Percentiles rank a stretch among this genome's conserved stretches.
Conservation (phyloP, 2,113 vertebrate species). For the Elephantulus edwardii region DNA sequence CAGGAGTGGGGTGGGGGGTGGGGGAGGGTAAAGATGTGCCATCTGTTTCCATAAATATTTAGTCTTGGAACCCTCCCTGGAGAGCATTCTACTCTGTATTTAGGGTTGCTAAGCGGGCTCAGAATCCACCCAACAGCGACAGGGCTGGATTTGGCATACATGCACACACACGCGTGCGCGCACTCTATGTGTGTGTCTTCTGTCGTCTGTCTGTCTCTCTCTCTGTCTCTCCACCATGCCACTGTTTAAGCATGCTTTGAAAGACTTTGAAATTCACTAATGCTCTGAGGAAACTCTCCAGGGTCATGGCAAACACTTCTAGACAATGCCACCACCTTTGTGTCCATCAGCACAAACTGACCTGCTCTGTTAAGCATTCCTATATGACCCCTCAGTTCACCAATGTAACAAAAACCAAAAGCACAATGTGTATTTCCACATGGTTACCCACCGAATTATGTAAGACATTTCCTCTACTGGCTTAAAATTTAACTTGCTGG, state of each 20-base stretch:
- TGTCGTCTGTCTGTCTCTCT: too few relatives aligned
- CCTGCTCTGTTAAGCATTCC: neutral
- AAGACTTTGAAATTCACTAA: neutral
- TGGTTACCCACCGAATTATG: neutral
- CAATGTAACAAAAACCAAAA: neutral
- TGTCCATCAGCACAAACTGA: neutral
- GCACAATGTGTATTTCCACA: neutral
- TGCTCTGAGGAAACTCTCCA: neutral
- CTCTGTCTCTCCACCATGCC: neutral
- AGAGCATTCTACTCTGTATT: neutral
- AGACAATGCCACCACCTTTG: neutral
- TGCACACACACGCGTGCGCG: neutral
- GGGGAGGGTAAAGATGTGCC: neutral
- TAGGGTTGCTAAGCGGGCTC: neutral
- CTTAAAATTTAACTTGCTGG: slow-evolving; percentile 32
- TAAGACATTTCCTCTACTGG: neutral
- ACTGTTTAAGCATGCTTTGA: neutral
- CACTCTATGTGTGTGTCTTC: too few relatives aligned
- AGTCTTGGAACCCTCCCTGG: neutral
- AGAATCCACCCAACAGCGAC: neutral
- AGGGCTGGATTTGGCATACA: neutral
- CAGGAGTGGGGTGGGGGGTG: too few relatives aligned
- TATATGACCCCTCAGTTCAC: neutral
- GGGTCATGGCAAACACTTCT: neutral
- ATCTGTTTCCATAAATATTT: neutral